Evolutionary conservation across 1,140 invertebrate species (phyloP).

Genomic region (Hetaerina americana): DNA sequence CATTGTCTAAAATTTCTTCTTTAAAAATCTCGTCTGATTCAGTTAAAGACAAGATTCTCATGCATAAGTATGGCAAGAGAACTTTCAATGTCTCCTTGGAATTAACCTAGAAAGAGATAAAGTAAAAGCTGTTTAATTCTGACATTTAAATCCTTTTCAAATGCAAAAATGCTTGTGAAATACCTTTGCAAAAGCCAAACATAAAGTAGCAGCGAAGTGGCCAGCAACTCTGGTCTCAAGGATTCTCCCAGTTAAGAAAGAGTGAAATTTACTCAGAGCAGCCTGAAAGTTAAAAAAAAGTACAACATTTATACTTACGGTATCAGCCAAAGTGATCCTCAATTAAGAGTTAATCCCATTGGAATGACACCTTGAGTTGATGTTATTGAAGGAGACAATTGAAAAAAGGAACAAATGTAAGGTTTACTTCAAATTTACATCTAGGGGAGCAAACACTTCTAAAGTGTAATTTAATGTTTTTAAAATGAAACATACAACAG

Average conservation of each 20-base stretch:
- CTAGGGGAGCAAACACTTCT: too few species aligned
- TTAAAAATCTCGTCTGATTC: slow-evolving; percentile 44
- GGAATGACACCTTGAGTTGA: too few species aligned
- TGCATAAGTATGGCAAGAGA: slow-evolving; percentile 57
- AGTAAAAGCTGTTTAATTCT: neutral
- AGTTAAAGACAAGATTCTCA: slow-evolving; percentile 39
- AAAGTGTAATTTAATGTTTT: too few species aligned
- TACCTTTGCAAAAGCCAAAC: slow-evolving; percentile 53
- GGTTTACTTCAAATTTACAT: too few species aligned
- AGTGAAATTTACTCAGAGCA: slow-evolving; percentile 57
- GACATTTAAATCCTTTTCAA: slow-evolving; percentile 13
- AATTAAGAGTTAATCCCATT: too few species aligned
- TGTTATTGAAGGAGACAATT: too few species aligned
- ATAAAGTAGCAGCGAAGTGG: slow-evolving; percentile 54
- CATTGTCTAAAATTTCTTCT: slow-evolving; percentile 64
- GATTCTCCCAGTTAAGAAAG: slow-evolving; percentile 56
- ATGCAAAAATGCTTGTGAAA: too few species aligned
- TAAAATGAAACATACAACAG: too few species aligned
- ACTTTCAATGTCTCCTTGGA: slow-evolving; percentile 50
- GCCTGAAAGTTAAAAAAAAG: slow-evolving; percentile 34
- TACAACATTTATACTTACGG: slow-evolving; percentile 6
- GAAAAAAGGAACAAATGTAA: too few species aligned
- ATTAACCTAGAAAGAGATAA: slow-evolving; percentile 29
- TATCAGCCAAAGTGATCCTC: too few species aligned
- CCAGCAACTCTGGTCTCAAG: slow-evolving; percentile 74